phyloP scores from a whole-genome alignment of 35 echinoderm and acorn worm species.

The Acanthaster planci region DNA sequence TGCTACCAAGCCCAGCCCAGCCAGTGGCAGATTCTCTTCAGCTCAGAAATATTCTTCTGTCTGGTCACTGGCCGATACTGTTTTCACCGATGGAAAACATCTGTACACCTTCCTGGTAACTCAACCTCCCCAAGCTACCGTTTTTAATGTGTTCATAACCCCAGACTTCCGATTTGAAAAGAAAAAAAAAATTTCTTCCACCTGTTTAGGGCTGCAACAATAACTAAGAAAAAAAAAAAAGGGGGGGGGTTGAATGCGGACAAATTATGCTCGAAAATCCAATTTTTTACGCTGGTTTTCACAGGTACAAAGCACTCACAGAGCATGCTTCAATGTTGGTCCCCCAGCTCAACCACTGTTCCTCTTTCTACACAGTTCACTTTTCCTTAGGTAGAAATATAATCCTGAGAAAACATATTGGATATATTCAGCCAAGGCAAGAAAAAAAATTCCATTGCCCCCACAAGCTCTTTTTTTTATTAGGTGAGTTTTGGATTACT shows the following conservation, averaged over 20 bases:
- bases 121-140: background rate
- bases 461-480: no score
- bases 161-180: background rate
- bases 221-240: background rate
- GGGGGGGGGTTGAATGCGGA: no score
- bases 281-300: constrained; percentile 24
- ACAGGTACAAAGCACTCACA: background rate
- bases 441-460: no score
- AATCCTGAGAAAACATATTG: no score
- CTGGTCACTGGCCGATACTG: constrained; percentile 3
- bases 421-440: no score
- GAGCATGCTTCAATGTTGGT: background rate
- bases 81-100: background rate
- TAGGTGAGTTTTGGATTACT: background rate
- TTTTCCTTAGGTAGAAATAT: no score
- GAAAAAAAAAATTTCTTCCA: constrained; percentile 5
- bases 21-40: no score
- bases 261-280: constrained; percentile 16
- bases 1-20: no score
- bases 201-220: constrained; percentile 21
- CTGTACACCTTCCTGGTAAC: background rate
- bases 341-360: background rate
- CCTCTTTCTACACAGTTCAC: background rate
- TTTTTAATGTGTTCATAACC: background rate
- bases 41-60: no score